Evolutionary conservation across 2,888 invertebrate genomes (phyloP).

Genomic region (Bellardia pandia): DNA sequence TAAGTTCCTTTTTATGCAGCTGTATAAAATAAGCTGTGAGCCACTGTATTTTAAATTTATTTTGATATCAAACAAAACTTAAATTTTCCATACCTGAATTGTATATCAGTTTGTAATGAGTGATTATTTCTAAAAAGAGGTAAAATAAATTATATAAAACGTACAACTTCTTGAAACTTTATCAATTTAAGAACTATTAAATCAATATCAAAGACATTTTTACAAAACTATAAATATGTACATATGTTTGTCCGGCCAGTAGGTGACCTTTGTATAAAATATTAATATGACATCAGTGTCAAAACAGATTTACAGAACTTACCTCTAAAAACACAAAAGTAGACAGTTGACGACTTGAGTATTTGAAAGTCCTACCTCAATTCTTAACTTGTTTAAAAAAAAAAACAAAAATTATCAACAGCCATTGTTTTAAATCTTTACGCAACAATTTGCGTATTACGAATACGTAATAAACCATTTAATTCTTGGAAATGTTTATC

Average conservation of each 20-base stretch:
- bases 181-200: too few species aligned
- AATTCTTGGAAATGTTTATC: neutral
- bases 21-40: too few species aligned
- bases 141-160: too few species aligned
- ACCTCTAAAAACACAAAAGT: neutral
- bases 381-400: neutral
- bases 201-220: too few species aligned
- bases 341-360: neutral
- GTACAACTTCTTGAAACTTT: too few species aligned
- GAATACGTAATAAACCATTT: neutral
- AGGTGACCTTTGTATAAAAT: neutral
- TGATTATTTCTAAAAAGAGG: too few species aligned
- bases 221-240: neutral
- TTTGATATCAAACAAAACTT: too few species aligned
- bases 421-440: constrained; percentile 3
- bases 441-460: constrained; percentile 5
- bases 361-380: constrained; percentile 31
- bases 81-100: too few species aligned
- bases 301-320: neutral
- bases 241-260: neutral
- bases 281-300: constrained; percentile 6
- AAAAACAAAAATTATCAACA: neutral
- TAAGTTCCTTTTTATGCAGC: too few species aligned
- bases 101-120: too few species aligned
- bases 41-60: too few species aligned